Percentiles rank a stretch among this genome's conserved stretches.
Conservation (phyloP, 2,797 vertebrate species). For the Delichon dasypus region DNA sequence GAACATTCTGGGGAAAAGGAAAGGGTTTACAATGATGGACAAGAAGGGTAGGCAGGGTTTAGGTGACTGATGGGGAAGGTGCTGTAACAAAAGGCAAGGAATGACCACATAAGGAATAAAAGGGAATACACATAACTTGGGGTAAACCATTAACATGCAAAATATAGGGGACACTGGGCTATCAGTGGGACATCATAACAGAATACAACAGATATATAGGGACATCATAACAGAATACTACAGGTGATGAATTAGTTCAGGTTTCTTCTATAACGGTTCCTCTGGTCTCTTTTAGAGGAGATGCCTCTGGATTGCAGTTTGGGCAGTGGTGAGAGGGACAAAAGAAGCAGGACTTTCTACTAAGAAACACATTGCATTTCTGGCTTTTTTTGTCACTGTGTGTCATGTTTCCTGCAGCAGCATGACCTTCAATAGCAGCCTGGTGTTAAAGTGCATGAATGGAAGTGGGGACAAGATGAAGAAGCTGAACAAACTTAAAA, state of each 20-base stretch:
- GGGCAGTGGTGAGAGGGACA: accelerated
- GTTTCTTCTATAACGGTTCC: neutral
- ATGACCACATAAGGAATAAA: too few relatives aligned
- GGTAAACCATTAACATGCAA: too few relatives aligned
- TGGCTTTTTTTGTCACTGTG: neutral
- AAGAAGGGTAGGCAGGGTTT: too few relatives aligned
- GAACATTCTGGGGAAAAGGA: too few relatives aligned
- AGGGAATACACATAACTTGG: too few relatives aligned
- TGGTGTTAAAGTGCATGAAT: neutral
- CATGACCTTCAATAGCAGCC: neutral
- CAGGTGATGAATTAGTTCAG: neutral
- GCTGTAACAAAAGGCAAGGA: too few relatives aligned
- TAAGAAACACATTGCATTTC: neutral
- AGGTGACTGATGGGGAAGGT: too few relatives aligned
- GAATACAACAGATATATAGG: too few relatives aligned
- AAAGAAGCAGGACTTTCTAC: neutral
- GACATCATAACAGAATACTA: too few relatives aligned
- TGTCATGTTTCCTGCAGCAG: neutral
- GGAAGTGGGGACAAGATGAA: neutral
- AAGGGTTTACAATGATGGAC: too few relatives aligned
- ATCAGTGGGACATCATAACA: too few relatives aligned
- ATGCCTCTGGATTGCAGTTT: accelerated
- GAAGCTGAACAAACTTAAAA: neutral
- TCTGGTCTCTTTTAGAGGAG: neutral
- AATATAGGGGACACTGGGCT: too few relatives aligned